phyloP scores from a whole-genome alignment of 2,888 invertebrate species.

The Bhutanitis thaidina region DNA sequence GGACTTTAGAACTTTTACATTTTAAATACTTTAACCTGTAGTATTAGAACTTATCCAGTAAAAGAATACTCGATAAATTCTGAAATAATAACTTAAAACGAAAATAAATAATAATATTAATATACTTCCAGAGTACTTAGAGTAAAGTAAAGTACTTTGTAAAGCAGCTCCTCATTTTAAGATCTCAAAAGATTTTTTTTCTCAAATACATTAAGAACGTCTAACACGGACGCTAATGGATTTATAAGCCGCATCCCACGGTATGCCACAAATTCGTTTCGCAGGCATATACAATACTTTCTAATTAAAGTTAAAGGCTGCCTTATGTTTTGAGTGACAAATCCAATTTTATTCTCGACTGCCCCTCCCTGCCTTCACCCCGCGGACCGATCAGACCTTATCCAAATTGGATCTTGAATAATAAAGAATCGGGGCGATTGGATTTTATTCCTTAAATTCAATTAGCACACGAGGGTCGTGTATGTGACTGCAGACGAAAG shows the following conservation, averaged over 20 bases:
- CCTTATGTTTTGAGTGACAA: constrained; percentile 80
- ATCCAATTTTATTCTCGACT: constrained; percentile 78
- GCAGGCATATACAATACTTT: constrained; percentile 28
- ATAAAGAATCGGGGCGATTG: constrained; percentile 81
- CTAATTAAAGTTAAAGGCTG: constrained; percentile 56
- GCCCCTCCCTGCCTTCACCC: constrained; percentile 58
- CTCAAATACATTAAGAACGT: no score
- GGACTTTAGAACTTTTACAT: no score
- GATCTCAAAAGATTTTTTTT: no score
- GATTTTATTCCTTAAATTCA: constrained; percentile 82
- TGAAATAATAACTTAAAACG: no score
- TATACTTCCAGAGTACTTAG: no score
- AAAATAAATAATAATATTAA: no score
- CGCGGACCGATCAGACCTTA: constrained; percentile 78
- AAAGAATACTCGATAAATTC: no score
- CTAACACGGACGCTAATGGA: not conserved
- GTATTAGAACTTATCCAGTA: no score
- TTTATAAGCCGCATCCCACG: not conserved
- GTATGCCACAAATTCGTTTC: constrained; percentile 7
- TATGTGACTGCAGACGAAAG: constrained; percentile 77
- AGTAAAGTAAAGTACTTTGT: no score
- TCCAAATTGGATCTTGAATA: constrained; percentile 82
- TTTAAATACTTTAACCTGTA: no score
- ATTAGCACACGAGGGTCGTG: constrained; percentile 78
- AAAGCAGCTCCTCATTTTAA: no score